Conservation (phyloP, 2,888 invertebrate species). For the Ligdia adustata region DNA sequence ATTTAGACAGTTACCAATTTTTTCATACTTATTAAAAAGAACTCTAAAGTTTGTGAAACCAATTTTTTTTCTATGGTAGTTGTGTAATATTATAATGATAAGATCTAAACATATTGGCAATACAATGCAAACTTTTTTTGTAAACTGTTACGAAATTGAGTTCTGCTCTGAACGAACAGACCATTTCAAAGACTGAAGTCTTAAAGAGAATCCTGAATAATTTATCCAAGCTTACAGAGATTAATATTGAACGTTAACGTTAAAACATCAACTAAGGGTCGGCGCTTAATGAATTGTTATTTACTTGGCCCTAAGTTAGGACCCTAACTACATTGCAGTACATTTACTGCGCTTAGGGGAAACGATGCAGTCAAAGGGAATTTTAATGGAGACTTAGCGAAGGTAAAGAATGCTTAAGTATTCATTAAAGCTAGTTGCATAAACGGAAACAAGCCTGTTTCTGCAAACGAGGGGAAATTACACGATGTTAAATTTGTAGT, state of each 20-base stretch:
- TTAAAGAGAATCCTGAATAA: conserved; percentile 60
- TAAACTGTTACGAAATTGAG: too few species aligned
- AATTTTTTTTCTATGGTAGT: too few species aligned
- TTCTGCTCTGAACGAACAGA: too few species aligned
- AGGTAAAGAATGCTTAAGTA: conserved; percentile 19
- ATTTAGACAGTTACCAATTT: too few species aligned
- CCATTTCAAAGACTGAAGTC: too few species aligned
- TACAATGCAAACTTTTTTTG: too few species aligned
- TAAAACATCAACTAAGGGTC: conserved; percentile 54
- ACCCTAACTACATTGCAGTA: conserved; percentile 31
- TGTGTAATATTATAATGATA: too few species aligned
- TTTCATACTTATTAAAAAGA: too few species aligned
- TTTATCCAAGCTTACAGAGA: conserved; percentile 71
- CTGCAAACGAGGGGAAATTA: background rate
- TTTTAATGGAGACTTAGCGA: conserved; percentile 21
- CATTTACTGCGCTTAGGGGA: conserved; percentile 28
- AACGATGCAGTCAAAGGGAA: conserved; percentile 29
- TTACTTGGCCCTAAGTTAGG: conserved; percentile 10
- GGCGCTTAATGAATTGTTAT: conserved; percentile 32
- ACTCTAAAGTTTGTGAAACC: too few species aligned
- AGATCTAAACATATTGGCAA: too few species aligned
- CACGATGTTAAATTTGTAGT: background rate
- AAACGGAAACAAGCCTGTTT: background rate
- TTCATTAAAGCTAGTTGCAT: conserved; percentile 10
- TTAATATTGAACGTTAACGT: conserved; percentile 60